Evolutionary conservation across 1,140 invertebrate species (phyloP).

Genomic region (Luehdorfia chinensis): DNA sequence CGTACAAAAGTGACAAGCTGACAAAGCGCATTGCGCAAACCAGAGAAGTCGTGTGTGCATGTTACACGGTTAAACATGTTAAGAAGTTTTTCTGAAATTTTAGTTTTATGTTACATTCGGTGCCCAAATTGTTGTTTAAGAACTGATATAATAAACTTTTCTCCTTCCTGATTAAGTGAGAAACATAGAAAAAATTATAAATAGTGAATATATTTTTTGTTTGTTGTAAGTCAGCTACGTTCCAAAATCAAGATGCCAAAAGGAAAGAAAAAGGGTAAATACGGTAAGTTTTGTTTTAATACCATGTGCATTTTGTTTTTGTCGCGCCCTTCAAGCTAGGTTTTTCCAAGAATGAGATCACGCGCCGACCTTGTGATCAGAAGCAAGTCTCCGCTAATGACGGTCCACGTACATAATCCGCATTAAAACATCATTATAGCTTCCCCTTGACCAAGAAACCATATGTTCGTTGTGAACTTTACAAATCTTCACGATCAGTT

Average conservation of each 20-base stretch:
- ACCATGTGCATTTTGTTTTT: neutral
- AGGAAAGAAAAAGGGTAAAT: constrained; percentile 75
- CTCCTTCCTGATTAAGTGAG: constrained; percentile 76
- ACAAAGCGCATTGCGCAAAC: constrained; percentile 62
- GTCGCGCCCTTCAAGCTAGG: constrained; percentile 25
- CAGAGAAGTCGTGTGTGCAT: constrained; percentile 70
- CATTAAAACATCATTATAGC: constrained; percentile 9
- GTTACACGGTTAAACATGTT: constrained; percentile 76
- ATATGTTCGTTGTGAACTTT: constrained; percentile 17
- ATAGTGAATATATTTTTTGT: constrained; percentile 68
- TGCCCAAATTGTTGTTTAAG: constrained; percentile 69
- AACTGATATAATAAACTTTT: constrained; percentile 75
- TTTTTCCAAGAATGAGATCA: constrained; percentile 67
- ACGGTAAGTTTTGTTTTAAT: constrained; percentile 45
- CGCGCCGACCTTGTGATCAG: constrained; percentile 67
- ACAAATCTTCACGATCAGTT: constrained; percentile 18
- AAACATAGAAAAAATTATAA: constrained; percentile 68
- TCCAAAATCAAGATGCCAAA: constrained; percentile 65
- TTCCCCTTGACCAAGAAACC: constrained; percentile 15
- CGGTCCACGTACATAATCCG: constrained; percentile 43
- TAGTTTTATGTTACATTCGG: constrained; percentile 75
- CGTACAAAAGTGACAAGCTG: constrained; percentile 47
- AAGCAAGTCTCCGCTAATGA: constrained; percentile 49
- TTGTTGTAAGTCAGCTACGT: constrained; percentile 44
- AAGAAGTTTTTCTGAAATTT: constrained; percentile 77